phyloP scores from a whole-genome alignment of 2,888 invertebrate genomes.

The Heliconius sara region DNA sequence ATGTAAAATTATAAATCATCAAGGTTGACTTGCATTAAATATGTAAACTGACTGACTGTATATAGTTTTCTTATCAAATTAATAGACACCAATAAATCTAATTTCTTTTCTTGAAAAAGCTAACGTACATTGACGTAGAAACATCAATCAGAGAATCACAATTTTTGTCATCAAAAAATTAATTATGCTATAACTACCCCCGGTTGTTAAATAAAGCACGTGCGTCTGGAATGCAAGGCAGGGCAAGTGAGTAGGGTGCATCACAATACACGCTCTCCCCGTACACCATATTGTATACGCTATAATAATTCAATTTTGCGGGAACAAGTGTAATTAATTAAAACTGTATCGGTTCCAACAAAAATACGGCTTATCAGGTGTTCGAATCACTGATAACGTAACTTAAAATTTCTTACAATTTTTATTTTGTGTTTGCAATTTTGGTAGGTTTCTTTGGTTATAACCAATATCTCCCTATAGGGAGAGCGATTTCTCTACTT shows the following conservation, averaged over 20 bases:
- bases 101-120: background rate
- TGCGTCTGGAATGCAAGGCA: constrained; percentile 59
- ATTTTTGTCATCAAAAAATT: constrained; percentile 52
- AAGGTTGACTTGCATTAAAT: too few species aligned
- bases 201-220: constrained; percentile 62
- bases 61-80: too few species aligned
- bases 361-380: constrained; percentile 55
- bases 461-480: too few species aligned
- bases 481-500: background rate
- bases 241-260: constrained; percentile 57
- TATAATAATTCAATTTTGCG: constrained; percentile 70
- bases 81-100: too few species aligned
- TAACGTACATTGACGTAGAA: constrained; percentile 26
- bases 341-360: constrained; percentile 50
- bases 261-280: constrained; percentile 55
- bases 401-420: background rate
- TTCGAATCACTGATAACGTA: constrained; percentile 35
- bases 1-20: background rate
- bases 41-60: too few species aligned
- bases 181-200: constrained; percentile 53
- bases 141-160: constrained; percentile 47
- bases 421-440: background rate
- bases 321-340: constrained; percentile 56
- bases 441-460: background rate
- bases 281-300: constrained; percentile 56